Conservation (phyloP, 2,888 invertebrate genomes). For the Gari tellinella region DNA sequence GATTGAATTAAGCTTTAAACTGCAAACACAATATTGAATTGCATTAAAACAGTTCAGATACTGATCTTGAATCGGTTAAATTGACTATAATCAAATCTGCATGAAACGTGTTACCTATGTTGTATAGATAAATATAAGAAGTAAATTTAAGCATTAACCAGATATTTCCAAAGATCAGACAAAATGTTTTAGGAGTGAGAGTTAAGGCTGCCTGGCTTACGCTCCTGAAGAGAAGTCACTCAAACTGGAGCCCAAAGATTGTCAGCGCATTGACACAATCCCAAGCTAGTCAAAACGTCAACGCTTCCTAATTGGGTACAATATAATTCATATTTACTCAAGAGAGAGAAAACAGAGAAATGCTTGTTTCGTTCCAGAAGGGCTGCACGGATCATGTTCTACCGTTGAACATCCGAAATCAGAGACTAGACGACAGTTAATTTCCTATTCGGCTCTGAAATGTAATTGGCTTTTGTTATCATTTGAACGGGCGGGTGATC, state of each 20-base stretch:
- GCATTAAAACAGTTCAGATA: too few species aligned
- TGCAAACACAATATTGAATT: too few species aligned
- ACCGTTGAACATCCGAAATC: slow-evolving; percentile 50
- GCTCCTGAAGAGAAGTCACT: neutral
- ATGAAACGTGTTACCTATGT: too few species aligned
- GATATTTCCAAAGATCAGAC: too few species aligned
- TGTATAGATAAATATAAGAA: too few species aligned
- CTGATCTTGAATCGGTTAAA: too few species aligned
- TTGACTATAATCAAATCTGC: too few species aligned
- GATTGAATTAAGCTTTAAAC: too few species aligned
- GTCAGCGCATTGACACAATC: slow-evolving; percentile 12
- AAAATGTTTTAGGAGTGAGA: too few species aligned
- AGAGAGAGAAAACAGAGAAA: slow-evolving; percentile 28
- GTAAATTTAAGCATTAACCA: too few species aligned
- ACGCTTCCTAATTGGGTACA: slow-evolving; percentile 23
- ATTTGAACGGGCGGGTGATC: slow-evolving; percentile 40
- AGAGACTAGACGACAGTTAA: slow-evolving; percentile 53
- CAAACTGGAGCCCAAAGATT: slow-evolving; percentile 33
- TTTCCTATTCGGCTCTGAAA: slow-evolving; percentile 53
- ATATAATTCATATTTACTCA: slow-evolving; percentile 51
- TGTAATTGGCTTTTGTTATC: slow-evolving; percentile 61
- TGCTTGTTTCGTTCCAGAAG: slow-evolving; percentile 35
- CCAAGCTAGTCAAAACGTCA: slow-evolving; percentile 21
- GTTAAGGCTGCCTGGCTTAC: too few species aligned
- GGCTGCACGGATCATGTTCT: slow-evolving; percentile 38